Conservation (phyloP, 2,888 invertebrate species). For the Ommatoiulus sabulosus region DNA sequence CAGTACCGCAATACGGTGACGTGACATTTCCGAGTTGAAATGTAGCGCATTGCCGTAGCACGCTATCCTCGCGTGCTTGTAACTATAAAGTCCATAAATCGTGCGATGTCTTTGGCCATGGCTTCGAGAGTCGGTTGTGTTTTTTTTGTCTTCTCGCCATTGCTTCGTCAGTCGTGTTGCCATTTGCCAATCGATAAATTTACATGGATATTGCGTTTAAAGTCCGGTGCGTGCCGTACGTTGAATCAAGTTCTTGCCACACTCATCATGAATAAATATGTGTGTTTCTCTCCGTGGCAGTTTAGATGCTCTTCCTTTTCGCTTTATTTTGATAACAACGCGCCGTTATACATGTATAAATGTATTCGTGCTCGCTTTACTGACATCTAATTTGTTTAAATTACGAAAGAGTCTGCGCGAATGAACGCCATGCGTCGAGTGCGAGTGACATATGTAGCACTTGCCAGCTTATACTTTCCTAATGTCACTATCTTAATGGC, state of each 20-base stretch:
- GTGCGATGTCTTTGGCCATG: background rate
- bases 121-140: background rate
- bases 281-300: background rate
- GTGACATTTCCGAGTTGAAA: background rate
- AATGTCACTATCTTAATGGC: too few relatives aligned
- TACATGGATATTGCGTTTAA: slow-evolving; percentile 35
- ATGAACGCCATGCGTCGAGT: too few relatives aligned
- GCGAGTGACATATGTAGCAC: too few relatives aligned
- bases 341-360: too few relatives aligned
- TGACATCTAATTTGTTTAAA: too few relatives aligned
- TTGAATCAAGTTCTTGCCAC: slow-evolving; percentile 8
- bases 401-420: too few relatives aligned
- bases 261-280: slow-evolving; percentile 26
- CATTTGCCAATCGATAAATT: slow-evolving; percentile 8
- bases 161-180: background rate
- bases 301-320: background rate
- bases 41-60: too few relatives aligned
- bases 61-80: background rate
- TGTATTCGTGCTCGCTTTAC: too few relatives aligned
- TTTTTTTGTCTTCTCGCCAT: background rate
- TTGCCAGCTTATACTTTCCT: too few relatives aligned
- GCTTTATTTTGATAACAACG: background rate
- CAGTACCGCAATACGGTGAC: background rate
- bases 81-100: background rate
- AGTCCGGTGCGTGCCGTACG: slow-evolving; percentile 15